Conservation (phyloP, 2,797 vertebrate genomes). For the Dryobates pubescens region DNA sequence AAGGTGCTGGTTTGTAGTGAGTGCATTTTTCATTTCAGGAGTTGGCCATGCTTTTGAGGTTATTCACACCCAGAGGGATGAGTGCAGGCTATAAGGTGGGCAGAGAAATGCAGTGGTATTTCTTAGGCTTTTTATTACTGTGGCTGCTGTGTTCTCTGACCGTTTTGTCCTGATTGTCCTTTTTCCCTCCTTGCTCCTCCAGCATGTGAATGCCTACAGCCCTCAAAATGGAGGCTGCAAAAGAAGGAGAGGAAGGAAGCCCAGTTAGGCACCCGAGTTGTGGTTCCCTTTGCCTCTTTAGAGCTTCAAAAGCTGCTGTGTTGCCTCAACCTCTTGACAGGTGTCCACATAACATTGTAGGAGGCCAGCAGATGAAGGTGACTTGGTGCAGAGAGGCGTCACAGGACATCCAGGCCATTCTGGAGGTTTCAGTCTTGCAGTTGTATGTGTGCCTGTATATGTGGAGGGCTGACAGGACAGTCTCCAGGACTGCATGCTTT, state of each 20-base stretch:
- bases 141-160: background rate
- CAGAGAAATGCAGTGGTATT: background rate
- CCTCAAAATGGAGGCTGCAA: background rate
- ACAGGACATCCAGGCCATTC: background rate
- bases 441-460: rapidly evolving
- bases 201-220: rapidly evolving
- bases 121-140: background rate
- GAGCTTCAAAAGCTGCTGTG: background rate
- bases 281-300: background rate
- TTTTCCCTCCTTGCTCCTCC: background rate
- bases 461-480: background rate
- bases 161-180: background rate
- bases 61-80: background rate
- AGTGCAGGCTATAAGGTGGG: background rate
- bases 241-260: background rate
- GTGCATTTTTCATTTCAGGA: background rate
- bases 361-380: background rate
- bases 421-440: background rate
- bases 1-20: slow-evolving; percentile 21
- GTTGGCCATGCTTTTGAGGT: background rate
- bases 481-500: rapidly evolving
- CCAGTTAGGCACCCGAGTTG: background rate
- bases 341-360: background rate
- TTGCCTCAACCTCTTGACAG: background rate
- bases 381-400: background rate